phyloP scores from a whole-genome alignment of 2,888 invertebrate species.

The Microctonus hyperodae region DNA sequence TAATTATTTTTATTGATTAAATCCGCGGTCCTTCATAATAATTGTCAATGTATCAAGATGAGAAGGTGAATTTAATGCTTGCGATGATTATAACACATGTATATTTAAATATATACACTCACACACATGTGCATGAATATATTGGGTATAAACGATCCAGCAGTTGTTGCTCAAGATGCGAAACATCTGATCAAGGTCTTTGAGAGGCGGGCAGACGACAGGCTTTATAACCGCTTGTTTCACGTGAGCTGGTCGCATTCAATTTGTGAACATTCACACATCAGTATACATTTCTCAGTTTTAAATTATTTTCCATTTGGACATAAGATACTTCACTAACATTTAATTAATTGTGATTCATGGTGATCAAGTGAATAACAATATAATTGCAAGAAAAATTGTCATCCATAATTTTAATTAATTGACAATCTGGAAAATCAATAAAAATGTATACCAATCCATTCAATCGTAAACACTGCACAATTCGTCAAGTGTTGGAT shows the following conservation, averaged over 20 bases:
- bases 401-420: too few species aligned
- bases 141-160: neutral
- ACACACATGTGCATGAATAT: neutral
- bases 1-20: neutral
- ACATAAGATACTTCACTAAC: too few species aligned
- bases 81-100: neutral
- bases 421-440: neutral
- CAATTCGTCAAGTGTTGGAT: constrained; percentile 72
- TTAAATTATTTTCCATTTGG: too few species aligned
- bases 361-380: too few species aligned
- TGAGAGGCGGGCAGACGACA: neutral
- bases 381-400: too few species aligned
- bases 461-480: constrained; percentile 75
- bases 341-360: too few species aligned
- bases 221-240: neutral
- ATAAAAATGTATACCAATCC: constrained; percentile 73
- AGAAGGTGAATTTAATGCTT: neutral
- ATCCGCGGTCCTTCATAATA: neutral
- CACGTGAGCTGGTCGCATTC: neutral
- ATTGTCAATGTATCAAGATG: neutral
- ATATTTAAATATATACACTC: neutral
- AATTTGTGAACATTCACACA: neutral
- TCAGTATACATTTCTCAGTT: neutral
- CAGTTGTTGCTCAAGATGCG: neutral
- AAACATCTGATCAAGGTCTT: neutral